Percentiles rank a stretch among this genome's conserved stretches.
Evolutionary conservation across 1,140 invertebrate genomes (phyloP).

Genomic region (Orchesella cincta): DNA sequence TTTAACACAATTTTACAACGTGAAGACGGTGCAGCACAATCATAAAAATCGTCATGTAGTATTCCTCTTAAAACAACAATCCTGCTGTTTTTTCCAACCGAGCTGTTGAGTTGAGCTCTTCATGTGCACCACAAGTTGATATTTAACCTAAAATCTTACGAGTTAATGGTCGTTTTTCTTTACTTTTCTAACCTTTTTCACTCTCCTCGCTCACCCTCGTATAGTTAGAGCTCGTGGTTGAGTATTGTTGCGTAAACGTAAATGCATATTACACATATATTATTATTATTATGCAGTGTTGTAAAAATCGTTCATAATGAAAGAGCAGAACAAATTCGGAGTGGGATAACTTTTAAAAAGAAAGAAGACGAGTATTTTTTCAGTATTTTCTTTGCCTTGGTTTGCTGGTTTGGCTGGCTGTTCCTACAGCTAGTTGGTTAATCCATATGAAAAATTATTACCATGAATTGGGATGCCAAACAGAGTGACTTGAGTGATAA

Average conservation of each 20-base stretch:
- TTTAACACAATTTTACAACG: conserved; percentile 14
- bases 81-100: conserved; percentile 14
- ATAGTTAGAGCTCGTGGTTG: not conserved
- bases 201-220: not conserved
- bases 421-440: not conserved
- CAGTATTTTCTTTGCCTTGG: not conserved
- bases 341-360: not conserved
- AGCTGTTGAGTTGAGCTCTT: not conserved
- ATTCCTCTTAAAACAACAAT: conserved; percentile 21
- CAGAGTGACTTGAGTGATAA: not conserved
- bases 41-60: conserved; percentile 24
- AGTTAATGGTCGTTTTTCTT: not conserved
- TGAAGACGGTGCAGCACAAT: not conserved
- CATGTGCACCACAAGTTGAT: not conserved
- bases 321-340: not conserved
- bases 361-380: not conserved
- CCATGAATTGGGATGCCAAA: not conserved
- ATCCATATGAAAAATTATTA: conserved; percentile 18
- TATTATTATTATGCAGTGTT: not conserved
- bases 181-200: not conserved
- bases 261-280: not conserved
- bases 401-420: not conserved
- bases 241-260: not conserved
- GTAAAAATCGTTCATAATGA: conserved; percentile 7
- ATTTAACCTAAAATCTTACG: conserved; percentile 13